Base-by-base conservation (phyloP, 2,888 invertebrate genomes). In the Bellardia pandia region DNA sequence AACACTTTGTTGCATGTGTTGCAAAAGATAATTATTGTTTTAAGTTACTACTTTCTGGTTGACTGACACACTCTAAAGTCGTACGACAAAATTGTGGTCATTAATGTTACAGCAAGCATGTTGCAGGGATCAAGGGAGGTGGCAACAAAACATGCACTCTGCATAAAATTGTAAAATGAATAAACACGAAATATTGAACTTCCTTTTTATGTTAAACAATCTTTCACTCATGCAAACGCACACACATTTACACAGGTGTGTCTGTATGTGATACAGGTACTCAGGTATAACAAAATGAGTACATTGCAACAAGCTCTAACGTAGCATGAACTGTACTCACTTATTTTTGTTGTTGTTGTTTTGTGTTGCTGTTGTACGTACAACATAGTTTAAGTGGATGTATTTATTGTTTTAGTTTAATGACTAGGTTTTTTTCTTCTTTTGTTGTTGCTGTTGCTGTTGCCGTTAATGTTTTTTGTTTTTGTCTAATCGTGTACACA, bases 181-280 rank as follows among this genome's bases (percentile, higher is more conserved):
- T 66, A 56, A n/a, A 66, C 48, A 58, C 30, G 23, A 68, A 58
- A 48, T 81, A 74, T 74, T 66, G 56, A 66, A 81, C 2, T 81
- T 66, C 42, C 14, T 69, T 60, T 56, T 66, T 58, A 64, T 37
- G 42, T 16, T 48, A 60, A 69, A 69, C 60, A 58, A 58, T 30
- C 42, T 51, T 13, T 33, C 16, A 78, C 68, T 33, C 30, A 51
- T 48, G 8, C n/a, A 48, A 8, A 48, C 1, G 30, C 8, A 51
- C 51, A 40, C 8, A 37, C 7, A 66, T 40, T 42, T 23, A 53
- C 37, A 48, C 13, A 45, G 3, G 68, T 58, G 33, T 16, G 48
- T 2, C 48, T 16, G 23, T 56, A 14, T 9, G 68, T 68, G 48
- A 69, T 48, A 48, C 48, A 33, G 45, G 45, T 48, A 62, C 69